A percentile compares a stretch with the other conserved stretches of the same genome.
These are phyloP conservation scores for Sisor rabdophorus DNA, from an alignment of 2,113 vertebrate species.

Conservation along the genomic window DNA sequence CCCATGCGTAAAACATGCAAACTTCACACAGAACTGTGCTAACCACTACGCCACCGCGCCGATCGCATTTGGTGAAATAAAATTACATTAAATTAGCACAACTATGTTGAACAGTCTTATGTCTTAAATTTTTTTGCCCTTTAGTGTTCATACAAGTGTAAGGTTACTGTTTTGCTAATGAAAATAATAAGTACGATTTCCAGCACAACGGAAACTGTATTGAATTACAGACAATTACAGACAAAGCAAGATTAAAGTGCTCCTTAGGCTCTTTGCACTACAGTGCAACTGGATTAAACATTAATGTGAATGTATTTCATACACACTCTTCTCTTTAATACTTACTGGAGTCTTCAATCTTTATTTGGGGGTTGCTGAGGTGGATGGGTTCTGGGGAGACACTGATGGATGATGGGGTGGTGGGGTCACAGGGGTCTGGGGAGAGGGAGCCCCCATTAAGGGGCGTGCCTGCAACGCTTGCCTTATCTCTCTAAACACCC, in stretches of 20 bases:
- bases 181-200: no score
- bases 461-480: slow-evolving; percentile 72
- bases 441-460: slow-evolving; percentile 59
- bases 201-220: no score
- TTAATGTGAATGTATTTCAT: not conserved
- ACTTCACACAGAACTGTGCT: no score
- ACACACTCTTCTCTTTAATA: slow-evolving; percentile 54
- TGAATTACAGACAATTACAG: not conserved
- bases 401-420: slow-evolving; percentile 74
- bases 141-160: not conserved
- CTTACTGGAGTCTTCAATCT: slow-evolving; percentile 82
- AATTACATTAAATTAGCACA: not conserved
- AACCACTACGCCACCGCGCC: no score
- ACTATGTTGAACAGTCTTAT: not conserved
- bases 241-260: not conserved
- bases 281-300: not conserved
- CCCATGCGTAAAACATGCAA: no score
- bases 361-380: slow-evolving; percentile 72
- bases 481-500: slow-evolving; percentile 80
- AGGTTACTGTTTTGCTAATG: not conserved
- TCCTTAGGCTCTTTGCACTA: not conserved
- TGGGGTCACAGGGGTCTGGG: slow-evolving; percentile 68
- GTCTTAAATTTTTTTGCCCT: no score
- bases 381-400: slow-evolving; percentile 69
- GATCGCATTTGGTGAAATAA: no score